These are phyloP conservation scores for Danio choprae DNA, from an alignment of 2,797 vertebrate species.

Conservation along the genomic window DNA sequence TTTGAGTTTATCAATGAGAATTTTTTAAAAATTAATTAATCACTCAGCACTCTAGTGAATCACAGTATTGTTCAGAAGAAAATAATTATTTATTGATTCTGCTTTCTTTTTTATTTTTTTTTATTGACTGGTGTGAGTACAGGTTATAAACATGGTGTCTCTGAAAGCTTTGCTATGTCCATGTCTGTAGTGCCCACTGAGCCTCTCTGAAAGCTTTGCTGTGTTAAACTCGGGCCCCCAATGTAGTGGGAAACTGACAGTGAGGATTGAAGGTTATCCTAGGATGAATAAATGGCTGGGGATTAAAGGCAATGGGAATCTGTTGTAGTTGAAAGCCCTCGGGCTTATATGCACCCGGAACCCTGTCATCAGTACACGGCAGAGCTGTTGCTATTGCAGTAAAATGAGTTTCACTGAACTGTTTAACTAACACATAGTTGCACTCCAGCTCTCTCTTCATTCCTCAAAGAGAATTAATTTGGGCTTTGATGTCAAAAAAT, in stretches of 20 bases:
- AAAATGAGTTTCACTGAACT: conserved; percentile 3
- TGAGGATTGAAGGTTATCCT: conserved; percentile 58
- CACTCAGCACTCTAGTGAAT: not conserved
- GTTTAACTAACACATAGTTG: not conserved
- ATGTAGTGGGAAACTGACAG: conserved; percentile 50
- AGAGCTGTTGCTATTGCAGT: not conserved
- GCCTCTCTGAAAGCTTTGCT: conserved; percentile 38
- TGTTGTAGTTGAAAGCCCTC: conserved; percentile 47
- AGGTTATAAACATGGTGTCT: not conserved
- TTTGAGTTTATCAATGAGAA: conserved; percentile 10
- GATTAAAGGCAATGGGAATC: conserved; percentile 55
- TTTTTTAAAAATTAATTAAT: not conserved
- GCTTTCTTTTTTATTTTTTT: too few relatives aligned
- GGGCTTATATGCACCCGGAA: conserved; percentile 31
- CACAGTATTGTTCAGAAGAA: not conserved
- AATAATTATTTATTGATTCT: not conserved
- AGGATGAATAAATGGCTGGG: conserved; percentile 57
- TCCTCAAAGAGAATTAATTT: not conserved
- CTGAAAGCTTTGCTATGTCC: conserved; percentile 36
- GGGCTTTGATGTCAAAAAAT: conserved; percentile 19
- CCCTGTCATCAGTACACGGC: not conserved
- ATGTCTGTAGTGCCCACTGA: conserved; percentile 15
- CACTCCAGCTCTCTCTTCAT: not conserved
- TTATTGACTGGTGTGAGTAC: not conserved
- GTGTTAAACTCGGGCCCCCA: conserved; percentile 42